Evolutionary conservation across 2,888 invertebrate genomes (phyloP), one percentile per base, ranked within the genome.

Genomic region (Hirtodrosophila trivittata): DNA sequence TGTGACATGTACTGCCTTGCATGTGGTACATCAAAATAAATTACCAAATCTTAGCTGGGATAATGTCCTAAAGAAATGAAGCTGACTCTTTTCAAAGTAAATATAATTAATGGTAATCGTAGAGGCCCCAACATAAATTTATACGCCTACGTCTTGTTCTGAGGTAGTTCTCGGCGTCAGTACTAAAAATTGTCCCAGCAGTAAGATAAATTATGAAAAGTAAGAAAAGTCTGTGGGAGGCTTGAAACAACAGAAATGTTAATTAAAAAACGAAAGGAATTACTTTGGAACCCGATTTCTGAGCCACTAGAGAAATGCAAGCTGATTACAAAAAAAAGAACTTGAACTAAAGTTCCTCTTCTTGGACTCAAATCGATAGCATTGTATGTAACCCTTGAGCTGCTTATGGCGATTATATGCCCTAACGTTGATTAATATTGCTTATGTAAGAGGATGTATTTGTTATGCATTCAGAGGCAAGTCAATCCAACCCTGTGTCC

Each of bases 11-110:
- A 50, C 32, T 32, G 68, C 83, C 80, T 67, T 55, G 84, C 80
- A 80, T 80, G 86, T 83, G 86, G 86, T 73, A 76, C 33, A 38
- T 4, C 49, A 49, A 64, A 70, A 86, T 86, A 80, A 86, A 80
- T 80, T 73, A 73, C 60, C 9, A 63, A 86, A 75, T 82, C 83
- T 67, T 64, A 58, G 75, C 69, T 41, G 69, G 74, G 69, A 74
- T 74, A 63, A 73, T 73, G 28, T 68, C 46, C 32, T 10, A 49
- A 62, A 49, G 35, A 54, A 51, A n/a, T n/a, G n/a, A n/a, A n/a
- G n/a, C 46, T 28, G 45, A 62, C 37, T 62, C 30, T 28, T 28
- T 35, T 18, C 25, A 14, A 39, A 38, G 14, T 5, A 57, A 50
- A 68, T 10, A 74, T 71, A 71, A 71, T 71, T 74, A 74, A 71